Conservation (phyloP, 2,888 invertebrate species). For the Pomacea canaliculata region DNA sequence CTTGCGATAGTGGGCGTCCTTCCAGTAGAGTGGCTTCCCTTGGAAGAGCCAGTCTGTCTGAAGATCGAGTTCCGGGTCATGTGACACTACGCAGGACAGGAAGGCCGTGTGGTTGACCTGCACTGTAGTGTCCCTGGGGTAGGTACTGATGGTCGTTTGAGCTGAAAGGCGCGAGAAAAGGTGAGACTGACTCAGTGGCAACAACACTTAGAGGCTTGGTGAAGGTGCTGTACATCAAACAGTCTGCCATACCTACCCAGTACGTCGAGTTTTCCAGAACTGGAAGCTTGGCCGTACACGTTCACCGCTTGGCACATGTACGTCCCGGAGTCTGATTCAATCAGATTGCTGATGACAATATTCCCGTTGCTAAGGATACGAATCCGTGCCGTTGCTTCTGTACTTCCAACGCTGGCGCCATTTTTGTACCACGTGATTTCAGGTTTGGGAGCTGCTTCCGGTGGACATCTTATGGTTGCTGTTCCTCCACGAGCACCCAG, state of each 20-base stretch:
- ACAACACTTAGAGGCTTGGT: too few relatives aligned
- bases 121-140: constrained; percentile 34
- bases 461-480: constrained; percentile 87
- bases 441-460: constrained; percentile 89
- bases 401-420: neutral
- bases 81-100: constrained; percentile 86
- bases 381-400: constrained; percentile 32
- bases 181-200: neutral
- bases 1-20: constrained; percentile 6
- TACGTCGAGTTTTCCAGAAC: constrained; percentile 46
- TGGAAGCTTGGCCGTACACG: constrained; percentile 46
- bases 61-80: constrained; percentile 73
- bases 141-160: constrained; percentile 37
- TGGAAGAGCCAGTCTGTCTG: constrained; percentile 13
- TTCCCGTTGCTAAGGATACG: constrained; percentile 88
- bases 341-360: constrained; percentile 79
- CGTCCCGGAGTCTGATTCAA: constrained; percentile 46
- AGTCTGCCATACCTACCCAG: constrained; percentile 42
- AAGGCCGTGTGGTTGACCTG: constrained; percentile 63
- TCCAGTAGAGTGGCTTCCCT: constrained; percentile 11
- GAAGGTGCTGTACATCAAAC: too few relatives aligned
- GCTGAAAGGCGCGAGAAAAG: constrained; percentile 27
- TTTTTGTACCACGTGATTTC: constrained; percentile 80
- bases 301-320: constrained; percentile 62
- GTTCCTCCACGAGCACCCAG: constrained; percentile 94